Conservation (phyloP, 1,140 invertebrate species). For the Bombus fervidus region DNA sequence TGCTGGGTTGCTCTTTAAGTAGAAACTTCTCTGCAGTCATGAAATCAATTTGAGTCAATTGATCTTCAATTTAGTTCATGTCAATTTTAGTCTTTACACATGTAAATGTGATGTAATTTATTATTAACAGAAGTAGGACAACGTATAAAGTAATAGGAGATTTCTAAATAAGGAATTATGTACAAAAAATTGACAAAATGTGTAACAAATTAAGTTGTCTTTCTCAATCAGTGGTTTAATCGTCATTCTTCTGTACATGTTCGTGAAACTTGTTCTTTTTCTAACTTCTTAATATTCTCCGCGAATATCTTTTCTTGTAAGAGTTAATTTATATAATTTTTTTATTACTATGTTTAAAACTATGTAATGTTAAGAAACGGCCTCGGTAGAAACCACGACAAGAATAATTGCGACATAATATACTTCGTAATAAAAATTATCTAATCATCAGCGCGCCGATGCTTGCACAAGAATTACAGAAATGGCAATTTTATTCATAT, state of each 20-base stretch:
- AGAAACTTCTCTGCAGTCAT: not conserved
- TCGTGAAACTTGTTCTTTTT: no score
- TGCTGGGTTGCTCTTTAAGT: not conserved
- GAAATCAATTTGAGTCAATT: not conserved
- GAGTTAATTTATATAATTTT: slow-evolving; percentile 12
- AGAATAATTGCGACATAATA: slow-evolving; percentile 20
- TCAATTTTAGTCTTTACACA: not conserved
- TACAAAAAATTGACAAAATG: no score
- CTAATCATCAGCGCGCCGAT: slow-evolving; percentile 8
- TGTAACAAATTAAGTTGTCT: no score
- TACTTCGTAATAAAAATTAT: slow-evolving; percentile 28
- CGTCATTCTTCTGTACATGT: no score
- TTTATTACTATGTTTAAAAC: not conserved
- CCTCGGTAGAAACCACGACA: not conserved
- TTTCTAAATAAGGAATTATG: not conserved
- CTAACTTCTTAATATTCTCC: not conserved
- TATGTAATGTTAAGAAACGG: not conserved
- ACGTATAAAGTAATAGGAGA: not conserved
- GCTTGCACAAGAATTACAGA: slow-evolving; percentile 4
- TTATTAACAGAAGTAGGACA: not conserved
- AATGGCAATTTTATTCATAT: slow-evolving; percentile 11
- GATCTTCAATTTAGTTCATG: not conserved
- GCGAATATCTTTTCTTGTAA: not conserved
- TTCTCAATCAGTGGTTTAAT: no score
- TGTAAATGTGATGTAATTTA: not conserved